These are phyloP conservation scores for Drosophila orena DNA, from an alignment of 1,140 invertebrate species.

Conservation along the genomic window DNA sequence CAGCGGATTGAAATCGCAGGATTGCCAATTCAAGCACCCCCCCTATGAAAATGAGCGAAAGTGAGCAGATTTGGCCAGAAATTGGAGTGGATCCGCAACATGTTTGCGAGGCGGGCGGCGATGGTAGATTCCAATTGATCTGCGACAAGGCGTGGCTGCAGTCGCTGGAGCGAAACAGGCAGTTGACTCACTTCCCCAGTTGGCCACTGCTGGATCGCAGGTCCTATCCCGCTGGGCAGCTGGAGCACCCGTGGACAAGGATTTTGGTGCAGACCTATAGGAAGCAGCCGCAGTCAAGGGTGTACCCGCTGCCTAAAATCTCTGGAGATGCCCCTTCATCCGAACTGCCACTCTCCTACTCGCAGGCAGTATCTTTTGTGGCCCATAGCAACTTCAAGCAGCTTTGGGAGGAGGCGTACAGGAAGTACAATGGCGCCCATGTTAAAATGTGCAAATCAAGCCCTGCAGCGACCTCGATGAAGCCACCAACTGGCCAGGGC, in stretches of 20 bases:
- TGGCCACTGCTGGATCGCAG: slow-evolving; percentile 84
- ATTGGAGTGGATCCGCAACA: slow-evolving; percentile 88
- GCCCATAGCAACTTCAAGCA: slow-evolving; percentile 92
- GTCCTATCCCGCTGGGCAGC: slow-evolving; percentile 55
- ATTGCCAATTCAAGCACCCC: slow-evolving; percentile 20
- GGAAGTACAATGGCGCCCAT: slow-evolving; percentile 87
- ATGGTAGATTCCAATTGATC: slow-evolving; percentile 87
- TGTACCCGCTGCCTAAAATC: slow-evolving; percentile 88
- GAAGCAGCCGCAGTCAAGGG: slow-evolving; percentile 87
- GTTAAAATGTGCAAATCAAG: slow-evolving; percentile 51
- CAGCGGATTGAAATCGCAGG: neutral
- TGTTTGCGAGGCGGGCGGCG: slow-evolving; percentile 86
- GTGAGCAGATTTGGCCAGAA: slow-evolving; percentile 86
- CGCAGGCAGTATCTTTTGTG: slow-evolving; percentile 92
- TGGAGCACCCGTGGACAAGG: slow-evolving; percentile 77
- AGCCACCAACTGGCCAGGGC: slow-evolving; percentile 43
- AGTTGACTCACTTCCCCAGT: slow-evolving; percentile 84
- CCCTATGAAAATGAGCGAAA: slow-evolving; percentile 49
- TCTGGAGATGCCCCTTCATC: neutral
- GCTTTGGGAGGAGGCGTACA: slow-evolving; percentile 93
- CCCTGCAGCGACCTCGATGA: slow-evolving; percentile 62
- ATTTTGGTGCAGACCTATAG: slow-evolving; percentile 83
- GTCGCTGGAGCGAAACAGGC: slow-evolving; percentile 86
- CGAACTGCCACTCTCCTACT: slow-evolving; percentile 88
- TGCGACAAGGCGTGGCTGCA: slow-evolving; percentile 89